Evolutionary conservation across 2,113 vertebrate species (phyloP).

Genomic region (Miniopterus natalensis): DNA sequence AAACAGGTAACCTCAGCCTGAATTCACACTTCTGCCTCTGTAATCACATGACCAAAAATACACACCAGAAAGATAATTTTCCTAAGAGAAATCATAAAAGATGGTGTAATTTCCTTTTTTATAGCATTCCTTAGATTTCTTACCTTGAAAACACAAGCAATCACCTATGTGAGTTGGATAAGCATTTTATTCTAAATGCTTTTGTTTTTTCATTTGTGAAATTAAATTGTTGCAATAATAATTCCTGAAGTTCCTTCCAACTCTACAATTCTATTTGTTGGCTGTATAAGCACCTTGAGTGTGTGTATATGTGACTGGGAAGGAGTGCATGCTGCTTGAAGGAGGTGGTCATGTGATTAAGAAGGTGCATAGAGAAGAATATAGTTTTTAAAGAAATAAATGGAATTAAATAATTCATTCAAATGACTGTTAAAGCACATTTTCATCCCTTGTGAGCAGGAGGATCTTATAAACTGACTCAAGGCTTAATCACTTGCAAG

Average conservation of each 20-base stretch:
- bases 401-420: constrained; percentile 56
- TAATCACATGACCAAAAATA: background rate
- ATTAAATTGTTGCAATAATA: background rate
- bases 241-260: background rate
- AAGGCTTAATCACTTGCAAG: constrained; percentile 59
- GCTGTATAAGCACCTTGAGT: no score
- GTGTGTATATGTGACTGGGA: background rate
- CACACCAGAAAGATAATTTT: background rate
- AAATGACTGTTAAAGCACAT: background rate
- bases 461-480: constrained; percentile 53
- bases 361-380: background rate
- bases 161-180: background rate
- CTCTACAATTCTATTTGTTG: background rate
- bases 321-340: rapidly evolving
- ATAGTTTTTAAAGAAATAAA: constrained; percentile 53
- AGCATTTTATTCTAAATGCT: background rate
- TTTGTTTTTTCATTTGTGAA: background rate
- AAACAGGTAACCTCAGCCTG: background rate
- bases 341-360: background rate
- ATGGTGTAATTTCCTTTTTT: background rate
- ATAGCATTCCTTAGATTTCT: background rate
- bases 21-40: background rate
- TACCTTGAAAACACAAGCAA: background rate
- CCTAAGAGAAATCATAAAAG: background rate
- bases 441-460: background rate